Evolutionary conservation across 2,888 invertebrate genomes (phyloP), one percentile per base, ranked within the genome.

Genomic region (Papilio demoleus): DNA sequence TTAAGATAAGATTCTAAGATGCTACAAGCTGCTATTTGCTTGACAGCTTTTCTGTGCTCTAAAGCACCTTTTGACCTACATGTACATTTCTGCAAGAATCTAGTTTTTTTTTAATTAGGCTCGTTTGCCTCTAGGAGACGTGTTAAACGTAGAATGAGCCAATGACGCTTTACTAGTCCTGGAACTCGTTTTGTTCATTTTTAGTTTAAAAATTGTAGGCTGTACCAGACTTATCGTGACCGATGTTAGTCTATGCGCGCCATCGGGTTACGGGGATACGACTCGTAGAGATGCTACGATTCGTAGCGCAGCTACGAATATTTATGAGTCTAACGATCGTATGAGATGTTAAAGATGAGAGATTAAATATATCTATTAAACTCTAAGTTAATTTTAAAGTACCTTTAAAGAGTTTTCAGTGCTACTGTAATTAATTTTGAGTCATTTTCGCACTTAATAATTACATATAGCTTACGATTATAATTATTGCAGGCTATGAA

Each of bases 61-160:
- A 60, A 53, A 68, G 53, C 59, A 65, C 68, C 60, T 61, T 50
- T 65, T 68, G 60, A 68, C 68, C 68, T 40, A 65, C 31, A 68
- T 68, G 24, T n/a, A 53, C 53, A 27, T 68, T 61, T 68, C 12
- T 22, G 45, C 45, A 38, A 47, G 45, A 58, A 58, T 47, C 65
- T 63, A 36, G 38, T 50, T 68, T 64, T 68, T 68, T 68, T 64
- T n/a, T n/a, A 58, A 68, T 58, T 68, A 59, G 62, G 45, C 63
- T 68, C 68, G 56, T 67, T 67, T 63, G 63, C 42, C 42, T 36
- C 58, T 58, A 58, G 58, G 58, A 67, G 24, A 58, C 45, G 47
- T 59, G 47, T 58, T 68, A 38, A 63, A 59, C 47, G 58, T 63
- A 47, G 47, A 63, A 63, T 47, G 36, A 47, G 68, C 63, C 56